Conservation (phyloP, 2,888 invertebrate genomes). For the Diadegma fenestrale region DNA sequence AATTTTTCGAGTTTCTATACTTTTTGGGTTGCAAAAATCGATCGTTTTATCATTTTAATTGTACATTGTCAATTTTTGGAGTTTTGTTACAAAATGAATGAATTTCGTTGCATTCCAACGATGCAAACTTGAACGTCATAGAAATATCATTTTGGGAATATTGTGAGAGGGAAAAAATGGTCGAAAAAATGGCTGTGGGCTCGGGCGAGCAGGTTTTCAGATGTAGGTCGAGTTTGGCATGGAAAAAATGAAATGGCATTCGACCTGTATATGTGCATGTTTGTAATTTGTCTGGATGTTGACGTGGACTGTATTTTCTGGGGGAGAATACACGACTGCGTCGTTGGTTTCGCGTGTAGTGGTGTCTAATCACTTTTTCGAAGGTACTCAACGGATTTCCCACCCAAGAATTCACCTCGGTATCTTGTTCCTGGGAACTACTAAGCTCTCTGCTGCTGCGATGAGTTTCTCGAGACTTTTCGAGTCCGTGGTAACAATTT, state of each 20-base stretch:
- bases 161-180: conserved; percentile 7
- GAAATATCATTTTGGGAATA: not conserved
- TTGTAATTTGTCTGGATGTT: not conserved
- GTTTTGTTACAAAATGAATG: no score
- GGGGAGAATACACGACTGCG: conserved; percentile 20
- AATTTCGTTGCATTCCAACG: no score
- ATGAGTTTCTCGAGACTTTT: conserved; percentile 57
- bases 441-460: conserved; percentile 48
- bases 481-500: conserved; percentile 55
- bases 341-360: conserved; percentile 22
- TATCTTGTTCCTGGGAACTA: conserved; percentile 11
- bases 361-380: conserved; percentile 67
- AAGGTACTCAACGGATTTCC: conserved; percentile 64
- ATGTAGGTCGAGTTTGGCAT: conserved; percentile 38
- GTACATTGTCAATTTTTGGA: no score
- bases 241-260: no score
- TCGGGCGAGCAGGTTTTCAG: not conserved
- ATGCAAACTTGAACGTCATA: no score
- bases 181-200: not conserved
- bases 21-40: no score
- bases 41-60: no score
- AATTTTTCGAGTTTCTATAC: no score
- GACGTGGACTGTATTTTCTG: conserved; percentile 13
- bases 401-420: conserved; percentile 46
- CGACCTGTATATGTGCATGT: not conserved